Percentiles rank a stretch among this genome's conserved stretches.
These are phyloP conservation scores for Heliconius charithonia DNA, from an alignment of 2,888 invertebrate genomes.

Conservation along the genomic window DNA sequence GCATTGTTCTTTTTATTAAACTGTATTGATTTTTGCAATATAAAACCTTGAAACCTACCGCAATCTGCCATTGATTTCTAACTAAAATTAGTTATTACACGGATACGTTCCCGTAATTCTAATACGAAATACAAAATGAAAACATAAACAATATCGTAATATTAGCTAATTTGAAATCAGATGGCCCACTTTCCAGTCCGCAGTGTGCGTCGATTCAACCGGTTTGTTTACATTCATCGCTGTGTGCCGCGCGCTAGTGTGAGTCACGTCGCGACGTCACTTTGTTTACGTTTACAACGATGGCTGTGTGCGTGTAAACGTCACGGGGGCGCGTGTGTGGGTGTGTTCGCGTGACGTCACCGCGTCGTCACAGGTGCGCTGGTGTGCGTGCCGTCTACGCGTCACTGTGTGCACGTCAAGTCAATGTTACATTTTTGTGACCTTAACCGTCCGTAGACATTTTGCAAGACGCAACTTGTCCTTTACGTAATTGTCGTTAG, in stretches of 20 bases:
- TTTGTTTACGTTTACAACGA: slow-evolving; percentile 73
- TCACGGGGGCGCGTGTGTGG: slow-evolving; percentile 76
- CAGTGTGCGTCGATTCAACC: slow-evolving; percentile 61
- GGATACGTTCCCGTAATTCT: slow-evolving; percentile 27
- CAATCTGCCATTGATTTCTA: slow-evolving; percentile 2
- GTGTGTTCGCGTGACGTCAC: slow-evolving; percentile 82
- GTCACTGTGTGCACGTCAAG: slow-evolving; percentile 59
- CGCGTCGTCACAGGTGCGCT: slow-evolving; percentile 54
- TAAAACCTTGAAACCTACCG: slow-evolving; percentile 9
- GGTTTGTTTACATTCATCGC: slow-evolving; percentile 82
- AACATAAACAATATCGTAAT: slow-evolving; percentile 49
- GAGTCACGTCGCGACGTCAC: slow-evolving; percentile 76
- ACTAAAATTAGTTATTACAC: slow-evolving; percentile 11
- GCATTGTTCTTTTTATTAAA: background rate
- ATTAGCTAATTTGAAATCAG: slow-evolving; percentile 59
- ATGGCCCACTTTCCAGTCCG: slow-evolving; percentile 72
- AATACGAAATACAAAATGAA: slow-evolving; percentile 38
- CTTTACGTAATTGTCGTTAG: slow-evolving; percentile 57
- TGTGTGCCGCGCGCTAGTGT: slow-evolving; percentile 67
- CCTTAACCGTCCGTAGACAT: slow-evolving; percentile 78
- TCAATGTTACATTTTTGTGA: slow-evolving; percentile 83
- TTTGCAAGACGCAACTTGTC: slow-evolving; percentile 62
- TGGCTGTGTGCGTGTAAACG: slow-evolving; percentile 58
- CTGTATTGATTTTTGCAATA: background rate
- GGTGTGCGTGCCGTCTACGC: slow-evolving; percentile 56